Conservation (phyloP, 2,113 vertebrate species). For the Eretmodus cyanostictus region DNA sequence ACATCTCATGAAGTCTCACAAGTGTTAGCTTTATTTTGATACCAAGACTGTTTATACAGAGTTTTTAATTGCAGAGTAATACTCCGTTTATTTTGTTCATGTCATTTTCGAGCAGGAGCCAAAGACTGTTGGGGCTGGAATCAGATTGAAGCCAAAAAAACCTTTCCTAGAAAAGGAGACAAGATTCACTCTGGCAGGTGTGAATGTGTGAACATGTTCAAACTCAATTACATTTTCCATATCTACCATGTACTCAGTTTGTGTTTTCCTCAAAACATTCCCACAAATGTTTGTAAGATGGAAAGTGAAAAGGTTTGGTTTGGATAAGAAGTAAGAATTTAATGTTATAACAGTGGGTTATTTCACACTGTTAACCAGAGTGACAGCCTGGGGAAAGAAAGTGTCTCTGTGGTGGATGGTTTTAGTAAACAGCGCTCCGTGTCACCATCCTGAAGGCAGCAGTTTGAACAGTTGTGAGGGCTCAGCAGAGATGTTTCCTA, state of each 20-base stretch:
- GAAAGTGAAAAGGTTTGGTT: neutral
- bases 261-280: neutral
- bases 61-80: neutral
- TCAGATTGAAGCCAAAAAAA: neutral
- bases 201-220: neutral
- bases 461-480: neutral
- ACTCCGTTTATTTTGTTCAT: fast-evolving
- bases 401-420: fast-evolving
- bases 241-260: neutral
- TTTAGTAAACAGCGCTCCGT: fast-evolving
- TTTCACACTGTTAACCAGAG: neutral
- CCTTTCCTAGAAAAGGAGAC: neutral
- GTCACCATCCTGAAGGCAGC: neutral
- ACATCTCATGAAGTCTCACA: neutral
- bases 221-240: neutral
- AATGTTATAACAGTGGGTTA: neutral
- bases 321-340: neutral
- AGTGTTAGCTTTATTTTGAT: neutral
- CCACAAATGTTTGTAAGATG: neutral
- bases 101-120: neutral
- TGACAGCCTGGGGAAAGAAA: neutral
- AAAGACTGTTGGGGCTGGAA: neutral
- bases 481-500: neutral
- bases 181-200: neutral
- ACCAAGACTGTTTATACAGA: neutral